Evolutionary conservation across 1,140 invertebrate genomes (phyloP), one percentile per base, ranked within the genome.

Genomic region (Hirudo medicinalis): DNA sequence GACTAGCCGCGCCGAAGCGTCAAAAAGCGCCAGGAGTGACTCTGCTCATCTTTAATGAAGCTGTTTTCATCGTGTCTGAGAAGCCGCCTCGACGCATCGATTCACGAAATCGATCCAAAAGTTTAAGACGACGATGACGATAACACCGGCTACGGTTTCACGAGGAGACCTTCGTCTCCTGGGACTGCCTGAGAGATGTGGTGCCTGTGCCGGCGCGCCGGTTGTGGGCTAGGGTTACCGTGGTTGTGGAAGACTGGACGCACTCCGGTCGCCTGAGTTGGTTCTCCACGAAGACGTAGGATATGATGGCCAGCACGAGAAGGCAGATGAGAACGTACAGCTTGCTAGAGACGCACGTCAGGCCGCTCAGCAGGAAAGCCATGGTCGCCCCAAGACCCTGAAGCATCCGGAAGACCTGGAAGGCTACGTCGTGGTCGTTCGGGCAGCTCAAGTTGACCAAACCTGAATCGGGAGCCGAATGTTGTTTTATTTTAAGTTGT

Each of bases 331-430:
- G 86, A 4, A 94, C 89, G 80, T 92, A 93, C 5, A 96, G 86
- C 84, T 94, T 96, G 86, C 89, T 89, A 11, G 89, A 83, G 22
- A 92, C 90, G 81, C 91, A 94, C 5, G 94, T 84, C 75, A 90
- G 88, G 4, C 90, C 91, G 72, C 78, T 79, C 27, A 76, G 73
- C 0, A 89, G 88, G 77, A 94, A 96, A 9, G 91, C 91, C 13
- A 95, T 87, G 0, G 95, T 90, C 76, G 95, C 92, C 0, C 94
- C 94, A 27, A 89, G 86, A 54, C 90, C 91, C 82, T 97, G 93
- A 90, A 94, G 94, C 22, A 97, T 86, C 60, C 94, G 87, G 82
- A 91, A 96, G 82, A 95, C 96, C 73, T 92, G 94, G 85, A 97
- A 97, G 0, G 94, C 94, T 0, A 94, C 90, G 80, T 97, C 93